Evolutionary conservation across 2,113 vertebrate species (phyloP).

Genomic region (Hymenochirus boettgeri): DNA sequence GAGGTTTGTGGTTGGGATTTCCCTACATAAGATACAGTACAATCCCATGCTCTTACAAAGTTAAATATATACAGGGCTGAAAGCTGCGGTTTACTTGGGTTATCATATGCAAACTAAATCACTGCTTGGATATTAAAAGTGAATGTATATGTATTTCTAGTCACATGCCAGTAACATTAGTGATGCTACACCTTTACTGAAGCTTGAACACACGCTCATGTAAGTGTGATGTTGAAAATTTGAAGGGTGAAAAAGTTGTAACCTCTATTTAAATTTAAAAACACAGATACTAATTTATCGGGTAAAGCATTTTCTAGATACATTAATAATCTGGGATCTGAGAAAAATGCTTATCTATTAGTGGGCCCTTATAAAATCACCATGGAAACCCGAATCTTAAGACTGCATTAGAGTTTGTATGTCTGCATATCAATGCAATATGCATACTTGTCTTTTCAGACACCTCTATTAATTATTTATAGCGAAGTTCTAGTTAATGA

Average conservation of each 20-base stretch:
- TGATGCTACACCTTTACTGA: too few species aligned
- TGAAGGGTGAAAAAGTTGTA: background rate
- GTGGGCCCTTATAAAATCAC: conserved; percentile 17
- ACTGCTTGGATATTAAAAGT: too few species aligned
- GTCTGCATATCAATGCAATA: conserved; percentile 28
- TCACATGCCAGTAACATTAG: too few species aligned
- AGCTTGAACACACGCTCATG: too few species aligned
- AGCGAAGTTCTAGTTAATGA: conserved; percentile 25
- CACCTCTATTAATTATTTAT: conserved; percentile 35
- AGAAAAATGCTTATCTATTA: background rate
- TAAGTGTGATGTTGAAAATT: too few species aligned
- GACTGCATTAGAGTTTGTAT: conserved; percentile 3
- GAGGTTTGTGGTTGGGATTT: too few species aligned
- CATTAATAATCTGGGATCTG: background rate
- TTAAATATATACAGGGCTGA: too few species aligned
- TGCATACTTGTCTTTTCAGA: conserved; percentile 28
- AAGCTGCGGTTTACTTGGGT: too few species aligned
- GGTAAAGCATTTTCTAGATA: background rate
- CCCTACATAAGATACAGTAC: too few species aligned
- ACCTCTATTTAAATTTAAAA: background rate
- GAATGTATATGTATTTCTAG: too few species aligned
- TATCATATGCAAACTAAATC: too few species aligned
- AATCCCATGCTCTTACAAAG: too few species aligned
- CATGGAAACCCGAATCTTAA: conserved; percentile 16
- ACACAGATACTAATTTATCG: background rate